Conservation (phyloP, 2,113 vertebrate genomes). For the Anhinga anhinga region DNA sequence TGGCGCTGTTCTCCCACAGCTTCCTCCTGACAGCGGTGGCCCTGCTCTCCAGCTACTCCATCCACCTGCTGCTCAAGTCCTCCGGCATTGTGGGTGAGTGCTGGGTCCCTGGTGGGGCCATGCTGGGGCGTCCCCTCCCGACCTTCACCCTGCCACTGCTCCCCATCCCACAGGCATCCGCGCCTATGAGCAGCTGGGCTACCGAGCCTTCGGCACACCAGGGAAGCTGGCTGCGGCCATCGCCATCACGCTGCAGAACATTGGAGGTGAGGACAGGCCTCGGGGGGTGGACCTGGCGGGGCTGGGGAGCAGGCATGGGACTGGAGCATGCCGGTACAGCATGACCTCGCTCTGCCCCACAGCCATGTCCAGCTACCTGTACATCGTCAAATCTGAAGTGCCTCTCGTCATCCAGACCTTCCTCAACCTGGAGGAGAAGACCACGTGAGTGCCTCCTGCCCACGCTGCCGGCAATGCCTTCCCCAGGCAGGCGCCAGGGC, state of each 20-base stretch:
- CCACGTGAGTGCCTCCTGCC: constrained; percentile 80
- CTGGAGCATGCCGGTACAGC: neutral
- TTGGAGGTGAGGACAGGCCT: constrained; percentile 80
- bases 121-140: neutral
- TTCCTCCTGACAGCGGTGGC: constrained; percentile 90
- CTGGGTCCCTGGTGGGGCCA: rapidly evolving
- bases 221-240: constrained; percentile 93
- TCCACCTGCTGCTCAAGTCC: constrained; percentile 93
- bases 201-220: constrained; percentile 91
- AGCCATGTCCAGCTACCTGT: constrained; percentile 99
- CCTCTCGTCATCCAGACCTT: constrained; percentile 97
- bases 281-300: rapidly evolving
- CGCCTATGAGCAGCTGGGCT: constrained; percentile 94
- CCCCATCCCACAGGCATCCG: constrained; percentile 81
- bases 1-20: constrained; percentile 55
- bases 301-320: neutral
- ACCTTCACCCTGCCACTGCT: neutral
- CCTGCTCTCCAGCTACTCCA: constrained; percentile 90
- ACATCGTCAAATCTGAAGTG: constrained; percentile 96
- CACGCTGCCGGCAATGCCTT: neutral
- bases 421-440: constrained; percentile 81
- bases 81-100: constrained; percentile 93
- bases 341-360: neutral
- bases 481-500: neutral
- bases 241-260: constrained; percentile 95